Base-by-base conservation (phyloP, 2,888 invertebrate genomes). In the Cantharis lateralis region DNA sequence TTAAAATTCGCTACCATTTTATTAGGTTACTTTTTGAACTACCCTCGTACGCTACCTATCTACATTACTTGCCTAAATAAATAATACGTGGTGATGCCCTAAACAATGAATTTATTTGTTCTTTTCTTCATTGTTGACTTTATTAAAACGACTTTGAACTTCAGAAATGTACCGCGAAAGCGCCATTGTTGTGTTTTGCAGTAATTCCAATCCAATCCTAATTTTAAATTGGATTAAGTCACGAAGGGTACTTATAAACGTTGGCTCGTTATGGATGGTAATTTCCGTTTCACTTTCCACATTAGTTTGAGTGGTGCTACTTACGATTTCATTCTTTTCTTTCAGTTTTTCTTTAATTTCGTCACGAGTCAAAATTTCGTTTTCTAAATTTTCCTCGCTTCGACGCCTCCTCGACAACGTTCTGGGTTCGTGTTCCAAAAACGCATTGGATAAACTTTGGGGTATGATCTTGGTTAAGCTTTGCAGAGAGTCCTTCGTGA, bases 181-280 rank as follows among this genome's bases (percentile, higher is more conserved):
- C 5, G 92, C 91, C 72, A 92, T 91, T 10, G 94, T 92, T 2
- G 94, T 93, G 75, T 91, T 92, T 83, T 92, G 92, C 15, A 95
- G 85, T 78, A 95, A 89, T 75, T 92, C 92, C 72, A 94, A 85
- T 0, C 94, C 94, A 68, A 94, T 86, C 82, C 91, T 90, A 28
- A 94, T 88, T 86, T 94, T 94, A 72, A 93, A 90, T 83, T 93
- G 93, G 2, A 94, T 90, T 62, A 94, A 87, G 81, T 92, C 91
- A 84, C 90, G 91, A 15, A 94, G 84, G 75, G 94, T 90, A 13
- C 90, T 90, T 71, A 93, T 89, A 74, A 94, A 87, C 1, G 91
- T 89, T 15, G 81, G 77, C 80, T 84, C 83, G 20, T 76, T 71
- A 11, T 62, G 63, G 72, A 63, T 72, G 24, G 66, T 77, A 75